Conservation (phyloP, 2,888 invertebrate genomes). For the Cyclophora albipunctata region DNA sequence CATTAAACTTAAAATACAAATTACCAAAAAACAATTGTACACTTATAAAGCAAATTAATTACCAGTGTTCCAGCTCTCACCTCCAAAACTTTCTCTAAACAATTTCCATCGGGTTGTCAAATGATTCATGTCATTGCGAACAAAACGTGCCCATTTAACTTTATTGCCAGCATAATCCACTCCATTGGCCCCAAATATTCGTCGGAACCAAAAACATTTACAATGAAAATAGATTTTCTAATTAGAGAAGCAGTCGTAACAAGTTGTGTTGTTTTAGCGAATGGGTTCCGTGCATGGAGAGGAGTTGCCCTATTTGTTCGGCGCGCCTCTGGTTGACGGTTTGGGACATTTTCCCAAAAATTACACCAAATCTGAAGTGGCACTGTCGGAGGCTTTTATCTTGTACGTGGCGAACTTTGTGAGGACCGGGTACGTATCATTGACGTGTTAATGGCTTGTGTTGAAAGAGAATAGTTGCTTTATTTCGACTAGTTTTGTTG, state of each 20-base stretch:
- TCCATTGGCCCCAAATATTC: conserved; percentile 1
- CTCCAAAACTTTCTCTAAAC: too few relatives aligned
- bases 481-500: too few relatives aligned
- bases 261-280: conserved; percentile 52
- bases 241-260: conserved; percentile 11
- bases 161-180: not conserved
- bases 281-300: conserved; percentile 96
- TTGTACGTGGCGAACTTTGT: conserved; percentile 92
- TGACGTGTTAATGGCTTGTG: not conserved
- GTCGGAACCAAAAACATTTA: not conserved
- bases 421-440: conserved; percentile 85
- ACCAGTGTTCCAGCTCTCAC: too few relatives aligned
- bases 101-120: too few relatives aligned
- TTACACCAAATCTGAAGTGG: conserved; percentile 90
- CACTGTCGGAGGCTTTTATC: conserved; percentile 90
- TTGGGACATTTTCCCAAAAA: conserved; percentile 89
- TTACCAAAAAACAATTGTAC: too few relatives aligned
- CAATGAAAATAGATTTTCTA: conserved; percentile 14
- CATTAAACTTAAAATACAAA: too few relatives aligned
- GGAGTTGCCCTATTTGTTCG: conserved; percentile 92
- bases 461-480: too few relatives aligned
- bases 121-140: too few relatives aligned
- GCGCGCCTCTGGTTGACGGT: conserved; percentile 90
- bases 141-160: too few relatives aligned
- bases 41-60: too few relatives aligned